Conservation (phyloP, 2,888 invertebrate genomes). For the Mythimna impura region DNA sequence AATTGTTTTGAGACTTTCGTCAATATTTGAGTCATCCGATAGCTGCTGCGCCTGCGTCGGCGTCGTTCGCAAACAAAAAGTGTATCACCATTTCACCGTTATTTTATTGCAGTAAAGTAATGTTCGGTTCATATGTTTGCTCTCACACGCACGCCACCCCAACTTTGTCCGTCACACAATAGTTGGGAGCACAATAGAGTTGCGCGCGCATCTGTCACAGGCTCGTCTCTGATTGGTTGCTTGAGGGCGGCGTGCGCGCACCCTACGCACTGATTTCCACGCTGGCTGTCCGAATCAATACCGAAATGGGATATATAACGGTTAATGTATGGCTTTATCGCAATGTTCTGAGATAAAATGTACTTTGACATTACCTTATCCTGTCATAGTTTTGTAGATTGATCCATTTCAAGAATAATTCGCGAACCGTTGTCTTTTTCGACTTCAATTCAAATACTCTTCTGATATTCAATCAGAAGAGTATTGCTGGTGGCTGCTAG, state of each 20-base stretch:
- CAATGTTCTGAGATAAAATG: conserved; percentile 52
- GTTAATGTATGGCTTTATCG: conserved; percentile 71
- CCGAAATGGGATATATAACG: conserved; percentile 82
- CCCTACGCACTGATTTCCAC: conserved; percentile 86
- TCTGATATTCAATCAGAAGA: no score
- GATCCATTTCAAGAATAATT: conserved; percentile 7
- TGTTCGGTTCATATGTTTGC: conserved; percentile 80
- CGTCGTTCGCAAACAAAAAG: conserved; percentile 52
- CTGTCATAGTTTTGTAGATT: conserved; percentile 14
- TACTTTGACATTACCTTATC: conserved; percentile 27
- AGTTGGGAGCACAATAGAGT: conserved; percentile 79
- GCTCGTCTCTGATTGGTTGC: conserved; percentile 74
- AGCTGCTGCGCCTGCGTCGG: background rate
- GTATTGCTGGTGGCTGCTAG: no score
- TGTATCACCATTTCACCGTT: conserved; percentile 70
- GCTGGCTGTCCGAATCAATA: conserved; percentile 84
- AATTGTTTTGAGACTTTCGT: background rate
- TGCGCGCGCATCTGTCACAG: conserved; percentile 86
- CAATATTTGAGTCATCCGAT: conserved; percentile 31
- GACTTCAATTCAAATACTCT: background rate
- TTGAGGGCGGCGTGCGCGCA: conserved; percentile 72
- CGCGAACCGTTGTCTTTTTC: background rate
- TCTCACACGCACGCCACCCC: conserved; percentile 83
- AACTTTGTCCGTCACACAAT: conserved; percentile 79
- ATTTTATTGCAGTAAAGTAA: conserved; percentile 73